These are phyloP conservation scores for Drosophila baimaii DNA, from an alignment of 1,140 invertebrate genomes.

Conservation along the genomic window DNA sequence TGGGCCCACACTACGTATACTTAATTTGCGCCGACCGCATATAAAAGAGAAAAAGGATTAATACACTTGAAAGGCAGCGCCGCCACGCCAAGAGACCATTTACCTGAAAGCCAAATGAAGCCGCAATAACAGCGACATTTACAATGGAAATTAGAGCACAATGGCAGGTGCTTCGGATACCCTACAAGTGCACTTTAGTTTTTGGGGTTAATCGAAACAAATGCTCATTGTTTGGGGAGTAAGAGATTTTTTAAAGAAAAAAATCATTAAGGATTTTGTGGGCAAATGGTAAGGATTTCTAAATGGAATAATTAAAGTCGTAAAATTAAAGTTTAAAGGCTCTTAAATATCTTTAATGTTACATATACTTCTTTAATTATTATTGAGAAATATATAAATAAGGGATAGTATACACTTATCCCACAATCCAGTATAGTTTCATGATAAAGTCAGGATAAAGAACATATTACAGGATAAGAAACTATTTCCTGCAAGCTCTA, in stretches of 20 bases:
- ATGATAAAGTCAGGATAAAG: not conserved
- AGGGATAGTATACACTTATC: not conserved
- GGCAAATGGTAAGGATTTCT: not conserved
- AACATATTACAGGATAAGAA: not conserved
- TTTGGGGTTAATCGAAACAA: constrained; percentile 14
- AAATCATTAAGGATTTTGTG: not conserved
- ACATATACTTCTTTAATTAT: no score
- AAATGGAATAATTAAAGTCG: not conserved
- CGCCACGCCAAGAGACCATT: constrained; percentile 75
- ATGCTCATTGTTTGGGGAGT: not conserved
- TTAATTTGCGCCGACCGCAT: constrained; percentile 63
- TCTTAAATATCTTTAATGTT: no score
- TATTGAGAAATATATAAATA: not conserved
- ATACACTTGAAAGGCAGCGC: constrained; percentile 71
- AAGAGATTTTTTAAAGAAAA: not conserved
- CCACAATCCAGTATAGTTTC: not conserved
- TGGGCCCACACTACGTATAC: constrained; percentile 55
- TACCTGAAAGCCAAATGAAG: constrained; percentile 79
- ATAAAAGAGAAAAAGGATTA: constrained; percentile 83
- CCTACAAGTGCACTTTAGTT: not conserved
- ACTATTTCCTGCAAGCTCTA: no score
- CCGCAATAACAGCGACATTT: constrained; percentile 53
- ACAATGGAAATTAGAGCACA: constrained; percentile 17
- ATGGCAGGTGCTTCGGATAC: not conserved
- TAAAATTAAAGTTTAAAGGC: not conserved